phyloP scores from a whole-genome alignment of 2,888 invertebrate genomes.

The Macrophya annulata region DNA sequence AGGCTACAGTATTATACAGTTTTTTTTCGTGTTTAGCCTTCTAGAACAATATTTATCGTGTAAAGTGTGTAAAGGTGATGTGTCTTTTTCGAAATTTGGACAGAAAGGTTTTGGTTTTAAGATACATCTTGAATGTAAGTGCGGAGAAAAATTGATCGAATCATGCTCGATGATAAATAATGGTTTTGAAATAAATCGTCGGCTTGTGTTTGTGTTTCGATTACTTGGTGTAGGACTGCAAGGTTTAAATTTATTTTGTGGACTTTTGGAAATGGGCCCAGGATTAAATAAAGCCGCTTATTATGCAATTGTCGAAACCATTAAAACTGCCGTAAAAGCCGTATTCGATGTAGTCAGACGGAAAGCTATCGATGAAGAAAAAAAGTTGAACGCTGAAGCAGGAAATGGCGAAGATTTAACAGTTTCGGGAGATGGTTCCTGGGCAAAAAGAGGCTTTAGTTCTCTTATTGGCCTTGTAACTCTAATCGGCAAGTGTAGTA shows the following conservation, averaged over 20 bases:
- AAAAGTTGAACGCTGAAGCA: conserved; percentile 5
- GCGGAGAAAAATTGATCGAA: conserved; percentile 17
- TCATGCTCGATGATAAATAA: neutral
- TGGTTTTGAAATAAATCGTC: conserved; percentile 35
- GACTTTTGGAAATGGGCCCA: conserved; percentile 20
- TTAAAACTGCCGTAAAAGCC: conserved; percentile 14
- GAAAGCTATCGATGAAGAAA: conserved; percentile 40
- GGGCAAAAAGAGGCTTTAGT: conserved; percentile 57
- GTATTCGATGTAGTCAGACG: neutral
- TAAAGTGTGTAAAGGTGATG: conserved; percentile 60
- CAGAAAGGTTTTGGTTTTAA: conserved; percentile 59
- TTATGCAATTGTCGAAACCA: conserved; percentile 15
- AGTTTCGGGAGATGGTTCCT: conserved; percentile 48
- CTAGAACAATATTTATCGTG: conserved; percentile 59
- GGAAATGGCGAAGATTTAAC: conserved; percentile 1
- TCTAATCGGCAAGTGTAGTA: conserved; percentile 54
- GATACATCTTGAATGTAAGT: neutral
- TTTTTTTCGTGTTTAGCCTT: conserved; percentile 54
- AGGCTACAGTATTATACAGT: conserved; percentile 34
- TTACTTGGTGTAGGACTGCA: conserved; percentile 29
- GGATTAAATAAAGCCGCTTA: neutral
- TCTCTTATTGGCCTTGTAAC: conserved; percentile 56
- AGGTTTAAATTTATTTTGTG: conserved; percentile 21
- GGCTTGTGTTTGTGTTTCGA: conserved; percentile 31
- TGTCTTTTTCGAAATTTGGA: conserved; percentile 59